Evolutionary conservation across 1,140 invertebrate species (phyloP), one percentile per base, ranked within the genome.

Genomic region (Eriosoma lanigerum): DNA sequence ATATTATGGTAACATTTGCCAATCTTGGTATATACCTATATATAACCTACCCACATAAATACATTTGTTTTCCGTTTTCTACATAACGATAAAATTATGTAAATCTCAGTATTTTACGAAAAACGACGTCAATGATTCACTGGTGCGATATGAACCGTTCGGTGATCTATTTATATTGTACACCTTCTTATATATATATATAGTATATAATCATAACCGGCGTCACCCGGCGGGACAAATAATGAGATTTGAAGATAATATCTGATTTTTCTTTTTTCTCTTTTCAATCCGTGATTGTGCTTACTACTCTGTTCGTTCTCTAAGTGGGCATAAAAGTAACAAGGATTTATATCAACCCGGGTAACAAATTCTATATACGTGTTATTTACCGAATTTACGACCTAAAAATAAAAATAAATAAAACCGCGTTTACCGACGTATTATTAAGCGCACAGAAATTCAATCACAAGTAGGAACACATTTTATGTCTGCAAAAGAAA

Each of bases 371-470:
- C 60, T 62, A 32, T 62, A 32, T 62, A 62, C 26, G 29, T 32
- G 29, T 62, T 62, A 62, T 62, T 62, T 32, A 62, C 29, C 5
- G 32, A 62, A 62, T 62, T 62, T 62, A 62, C 60, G 60, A 62
- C 60, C 26, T 32, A 62, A 62, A 62, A 32, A 32, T 62, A 62
- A 32, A 62, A 62, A 62, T 62, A 62, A 62, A 62, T 62, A 62
- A 62, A 62, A 62, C 26, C 29, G 19, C 60, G 60, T 62, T 62
- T 62, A 62, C 60, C 60, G 60, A 62, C 26, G 29, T 62, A 62
- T 32, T 62, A 62, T 62, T 62, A 62, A 62, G 29, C 60, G 29
- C 60, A 62, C 60, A 19, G 60, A 62, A 62, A 62, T 32, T 62
- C 29, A 32, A 62, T 62, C 60, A 62, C 60, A 62, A 62, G 24